phyloP scores from a whole-genome alignment of 2,888 invertebrate genomes.

The Oithona nana region DNA sequence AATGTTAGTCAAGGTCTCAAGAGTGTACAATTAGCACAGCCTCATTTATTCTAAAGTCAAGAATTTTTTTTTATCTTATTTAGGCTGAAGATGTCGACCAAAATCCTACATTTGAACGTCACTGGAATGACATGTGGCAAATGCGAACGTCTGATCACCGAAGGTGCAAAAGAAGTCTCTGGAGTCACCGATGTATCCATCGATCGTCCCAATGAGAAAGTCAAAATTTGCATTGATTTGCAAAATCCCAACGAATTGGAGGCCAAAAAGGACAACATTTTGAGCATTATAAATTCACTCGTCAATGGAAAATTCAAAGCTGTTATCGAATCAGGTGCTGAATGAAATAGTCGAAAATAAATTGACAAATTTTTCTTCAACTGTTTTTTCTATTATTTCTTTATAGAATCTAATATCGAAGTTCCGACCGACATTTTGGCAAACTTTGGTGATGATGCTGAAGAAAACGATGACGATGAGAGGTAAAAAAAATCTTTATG shows the following conservation, averaged over 20 bases:
- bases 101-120: neutral
- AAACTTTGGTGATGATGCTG: neutral
- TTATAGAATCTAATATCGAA: neutral
- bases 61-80: no score
- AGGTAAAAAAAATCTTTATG: neutral
- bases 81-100: neutral
- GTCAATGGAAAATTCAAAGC: conserved; percentile 8
- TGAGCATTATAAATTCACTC: neutral
- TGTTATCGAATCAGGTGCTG: neutral
- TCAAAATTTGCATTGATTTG: neutral
- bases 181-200: neutral
- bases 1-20: no score
- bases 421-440: neutral
- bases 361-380: no score
- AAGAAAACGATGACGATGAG: neutral
- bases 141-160: neutral
- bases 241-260: neutral
- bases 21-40: no score
- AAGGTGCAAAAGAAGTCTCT: neutral
- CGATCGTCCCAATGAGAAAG: neutral
- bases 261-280: neutral
- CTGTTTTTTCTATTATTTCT: no score
- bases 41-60: no score
- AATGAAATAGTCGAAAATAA: neutral
- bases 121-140: conserved; percentile 2